Evolutionary conservation across 2,113 vertebrate genomes (phyloP).

Genomic region (Cephalophus harveyi): DNA sequence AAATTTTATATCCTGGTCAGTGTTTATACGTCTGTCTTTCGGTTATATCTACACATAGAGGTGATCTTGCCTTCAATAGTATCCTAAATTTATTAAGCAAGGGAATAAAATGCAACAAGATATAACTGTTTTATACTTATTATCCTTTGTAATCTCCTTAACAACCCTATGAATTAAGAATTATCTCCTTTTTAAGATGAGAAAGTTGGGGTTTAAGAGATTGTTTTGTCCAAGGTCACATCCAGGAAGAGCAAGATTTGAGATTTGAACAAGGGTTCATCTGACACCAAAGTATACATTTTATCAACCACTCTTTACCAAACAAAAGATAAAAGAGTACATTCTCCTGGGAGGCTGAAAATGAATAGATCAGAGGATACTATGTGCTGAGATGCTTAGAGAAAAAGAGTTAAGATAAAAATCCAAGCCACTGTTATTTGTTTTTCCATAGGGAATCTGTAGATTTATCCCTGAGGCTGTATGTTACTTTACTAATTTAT

Average conservation of each 20-base stretch:
- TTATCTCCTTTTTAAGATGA: background rate
- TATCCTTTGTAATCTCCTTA: background rate
- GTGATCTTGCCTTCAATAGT: background rate
- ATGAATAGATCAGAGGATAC: background rate
- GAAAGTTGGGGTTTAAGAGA: background rate
- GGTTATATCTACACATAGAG: background rate
- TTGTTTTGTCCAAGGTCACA: background rate
- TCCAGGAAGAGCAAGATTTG: background rate
- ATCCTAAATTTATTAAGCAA: background rate
- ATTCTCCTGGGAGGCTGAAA: background rate
- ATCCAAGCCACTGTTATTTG: background rate
- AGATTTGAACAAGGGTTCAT: background rate
- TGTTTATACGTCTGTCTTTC: background rate
- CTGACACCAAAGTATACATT: background rate
- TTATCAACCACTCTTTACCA: background rate
- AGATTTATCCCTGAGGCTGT: background rate
- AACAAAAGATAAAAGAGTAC: background rate
- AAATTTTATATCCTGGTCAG: background rate
- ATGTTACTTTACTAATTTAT: background rate
- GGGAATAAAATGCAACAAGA: background rate
- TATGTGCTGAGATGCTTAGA: background rate
- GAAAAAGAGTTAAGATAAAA: background rate
- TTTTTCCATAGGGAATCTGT: background rate
- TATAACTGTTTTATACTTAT: background rate
- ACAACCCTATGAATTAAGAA: background rate